Evolutionary conservation across 1,140 invertebrate species (phyloP).

Genomic region (Liolophura sinensis): DNA sequence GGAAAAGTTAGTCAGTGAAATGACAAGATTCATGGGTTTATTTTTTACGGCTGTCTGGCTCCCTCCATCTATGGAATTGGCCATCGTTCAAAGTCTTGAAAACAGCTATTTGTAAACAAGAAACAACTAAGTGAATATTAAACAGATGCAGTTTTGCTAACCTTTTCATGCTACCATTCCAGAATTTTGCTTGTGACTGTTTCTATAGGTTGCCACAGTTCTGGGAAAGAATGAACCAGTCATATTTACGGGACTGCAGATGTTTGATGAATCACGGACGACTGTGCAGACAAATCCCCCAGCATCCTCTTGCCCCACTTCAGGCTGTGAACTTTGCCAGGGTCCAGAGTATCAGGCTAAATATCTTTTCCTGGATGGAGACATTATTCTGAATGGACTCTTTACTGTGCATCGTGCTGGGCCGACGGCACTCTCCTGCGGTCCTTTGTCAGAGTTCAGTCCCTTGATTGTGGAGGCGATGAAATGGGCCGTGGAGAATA

Average conservation of each 20-base stretch:
- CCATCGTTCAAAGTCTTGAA: too few relatives aligned
- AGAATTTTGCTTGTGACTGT: too few relatives aligned
- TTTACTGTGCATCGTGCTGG: conserved; percentile 42
- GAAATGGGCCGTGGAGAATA: conserved; percentile 75
- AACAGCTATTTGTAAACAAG: too few relatives aligned
- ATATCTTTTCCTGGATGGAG: conserved; percentile 38
- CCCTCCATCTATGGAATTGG: too few relatives aligned
- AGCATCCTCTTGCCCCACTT: conserved; percentile 30
- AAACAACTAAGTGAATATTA: too few relatives aligned
- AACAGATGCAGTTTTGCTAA: too few relatives aligned
- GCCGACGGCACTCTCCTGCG: conserved; percentile 30
- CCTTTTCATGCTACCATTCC: too few relatives aligned
- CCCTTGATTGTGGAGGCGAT: conserved; percentile 70
- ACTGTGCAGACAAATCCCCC: conserved; percentile 21
- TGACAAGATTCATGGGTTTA: too few relatives aligned
- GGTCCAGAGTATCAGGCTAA: conserved; percentile 24
- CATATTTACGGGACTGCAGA: conserved; percentile 17
- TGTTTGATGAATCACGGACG: conserved; percentile 36
- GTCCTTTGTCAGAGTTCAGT: conserved; percentile 12
- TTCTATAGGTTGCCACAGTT: not conserved
- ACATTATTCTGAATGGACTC: conserved; percentile 44
- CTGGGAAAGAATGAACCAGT: too few relatives aligned
- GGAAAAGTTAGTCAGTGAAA: too few relatives aligned
- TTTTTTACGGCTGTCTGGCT: too few relatives aligned
- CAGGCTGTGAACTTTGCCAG: conserved; percentile 34